These are phyloP conservation scores for Chromobotia macracanthus DNA, from an alignment of 2,797 vertebrate species.

Conservation along the genomic window DNA sequence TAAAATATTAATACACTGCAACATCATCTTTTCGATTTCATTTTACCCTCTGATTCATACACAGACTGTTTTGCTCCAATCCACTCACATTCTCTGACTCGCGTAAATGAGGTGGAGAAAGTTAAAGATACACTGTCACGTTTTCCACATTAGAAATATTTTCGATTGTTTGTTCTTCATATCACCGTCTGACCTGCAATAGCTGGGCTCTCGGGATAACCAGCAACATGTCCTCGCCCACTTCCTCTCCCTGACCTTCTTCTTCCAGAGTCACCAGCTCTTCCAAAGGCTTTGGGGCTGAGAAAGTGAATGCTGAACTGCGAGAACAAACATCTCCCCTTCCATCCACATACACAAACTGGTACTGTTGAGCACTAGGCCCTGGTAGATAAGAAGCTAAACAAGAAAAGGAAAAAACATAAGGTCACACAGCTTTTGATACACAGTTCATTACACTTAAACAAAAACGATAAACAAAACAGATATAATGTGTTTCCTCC, in stretches of 20 bases:
- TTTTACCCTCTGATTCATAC: not conserved
- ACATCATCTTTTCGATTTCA: slow-evolving; percentile 6
- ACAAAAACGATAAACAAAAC: not conserved
- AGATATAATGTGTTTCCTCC: not conserved
- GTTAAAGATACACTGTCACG: not conserved
- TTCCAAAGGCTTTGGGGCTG: slow-evolving; percentile 85
- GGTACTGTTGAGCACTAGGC: slow-evolving; percentile 81
- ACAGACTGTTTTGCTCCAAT: not conserved
- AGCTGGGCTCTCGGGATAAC: slow-evolving; percentile 87
- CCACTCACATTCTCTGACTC: not conserved
- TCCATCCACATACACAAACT: slow-evolving; percentile 85
- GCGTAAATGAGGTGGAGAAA: too few relatives aligned
- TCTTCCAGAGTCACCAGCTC: slow-evolving; percentile 89
- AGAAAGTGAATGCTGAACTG: slow-evolving; percentile 84
- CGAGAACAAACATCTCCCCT: slow-evolving; percentile 81
- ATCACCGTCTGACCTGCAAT: slow-evolving; percentile 79
- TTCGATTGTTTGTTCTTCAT: too few relatives aligned
- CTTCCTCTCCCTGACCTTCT: slow-evolving; percentile 75
- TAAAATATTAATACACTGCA: slow-evolving; percentile 10
- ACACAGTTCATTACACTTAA: too few relatives aligned
- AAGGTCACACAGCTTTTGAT: too few relatives aligned
- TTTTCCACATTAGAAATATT: not conserved
- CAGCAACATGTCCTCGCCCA: slow-evolving; percentile 81
- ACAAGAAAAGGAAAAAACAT: not conserved
- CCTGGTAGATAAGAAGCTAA: slow-evolving; percentile 87